Conservation (phyloP, 2,888 invertebrate genomes). For the Halocaridina rubra region DNA sequence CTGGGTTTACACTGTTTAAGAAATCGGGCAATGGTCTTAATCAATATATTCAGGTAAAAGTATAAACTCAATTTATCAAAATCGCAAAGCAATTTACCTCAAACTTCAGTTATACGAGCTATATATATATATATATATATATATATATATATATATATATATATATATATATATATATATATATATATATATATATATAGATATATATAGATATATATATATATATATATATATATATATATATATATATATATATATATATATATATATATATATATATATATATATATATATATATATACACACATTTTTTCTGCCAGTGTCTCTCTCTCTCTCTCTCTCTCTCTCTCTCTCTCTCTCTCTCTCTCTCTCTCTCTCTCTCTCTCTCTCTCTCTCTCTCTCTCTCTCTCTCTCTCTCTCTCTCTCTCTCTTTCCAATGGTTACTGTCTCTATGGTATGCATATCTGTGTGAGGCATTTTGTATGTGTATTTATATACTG, state of each 20-base stretch:
- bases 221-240: constrained; percentile 6
- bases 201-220: too few species aligned
- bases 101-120: too few species aligned
- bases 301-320: not conserved
- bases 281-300: constrained; percentile 11
- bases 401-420: not conserved
- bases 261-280: constrained; percentile 2
- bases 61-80: too few species aligned
- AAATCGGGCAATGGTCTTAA: too few species aligned
- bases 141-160: not conserved
- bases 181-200: too few species aligned
- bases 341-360: constrained; percentile 1
- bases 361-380: not conserved
- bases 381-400: not conserved
- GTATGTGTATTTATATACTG: not conserved
- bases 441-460: not conserved
- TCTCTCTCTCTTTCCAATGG: too few species aligned
- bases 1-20: too few species aligned
- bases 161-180: not conserved
- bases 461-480: too few species aligned
- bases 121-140: too few species aligned
- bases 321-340: not conserved
- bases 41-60: too few species aligned
- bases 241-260: not conserved
- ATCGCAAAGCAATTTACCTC: too few species aligned